Evolutionary conservation across 2,888 invertebrate genomes (phyloP), one percentile per base, ranked within the genome.

Genomic region (Yponomeuta cagnagella): DNA sequence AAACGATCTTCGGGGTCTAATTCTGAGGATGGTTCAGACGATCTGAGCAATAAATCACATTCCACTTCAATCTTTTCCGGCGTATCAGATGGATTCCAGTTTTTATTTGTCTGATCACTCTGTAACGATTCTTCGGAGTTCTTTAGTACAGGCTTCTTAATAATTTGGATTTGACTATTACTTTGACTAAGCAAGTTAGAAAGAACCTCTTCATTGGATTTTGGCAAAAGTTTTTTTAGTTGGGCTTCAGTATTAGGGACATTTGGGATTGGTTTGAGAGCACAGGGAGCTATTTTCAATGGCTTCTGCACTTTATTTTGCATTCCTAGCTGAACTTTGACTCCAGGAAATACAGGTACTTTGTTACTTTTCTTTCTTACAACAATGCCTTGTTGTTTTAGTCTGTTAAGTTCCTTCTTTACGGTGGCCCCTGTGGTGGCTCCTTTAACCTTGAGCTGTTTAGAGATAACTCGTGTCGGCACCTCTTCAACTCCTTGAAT

Each of bases 401-500:
- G 80, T 80, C 90, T 91, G 71, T 85, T 83, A 73, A 92, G 74
- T 73, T 89, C 85, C 66, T 76, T 72, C 63, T 85, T 78, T 48
- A 81, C 73, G 31, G 76, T 75, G 48, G 76, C 71, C 70, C 71
- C 71, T 67, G 69, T 64, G 52, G 63, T 70, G 48, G 72, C 72
- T 33, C 81, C 74, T 78, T 67, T 65, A 5, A 63, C 58, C 64
- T 86, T 88, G n/a, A 85, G 77, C 63, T 85, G 84, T 76, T 89
- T 90, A 52, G 82, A 79, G 63, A 91, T 83, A 65, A 84, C 80
- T 74, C 82, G 84, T 10, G 89, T 86, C 0, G 91, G 91, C n/a
- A 92, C 84, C 81, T 91, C 92, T 77, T 90, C 90, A 73, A 90
- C 81, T 5, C 92, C 92, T 74, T 92, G 88, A 74, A 90, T 83